Base-by-base conservation (phyloP, 2,113 vertebrate genomes). In the Sialia sialis region DNA sequence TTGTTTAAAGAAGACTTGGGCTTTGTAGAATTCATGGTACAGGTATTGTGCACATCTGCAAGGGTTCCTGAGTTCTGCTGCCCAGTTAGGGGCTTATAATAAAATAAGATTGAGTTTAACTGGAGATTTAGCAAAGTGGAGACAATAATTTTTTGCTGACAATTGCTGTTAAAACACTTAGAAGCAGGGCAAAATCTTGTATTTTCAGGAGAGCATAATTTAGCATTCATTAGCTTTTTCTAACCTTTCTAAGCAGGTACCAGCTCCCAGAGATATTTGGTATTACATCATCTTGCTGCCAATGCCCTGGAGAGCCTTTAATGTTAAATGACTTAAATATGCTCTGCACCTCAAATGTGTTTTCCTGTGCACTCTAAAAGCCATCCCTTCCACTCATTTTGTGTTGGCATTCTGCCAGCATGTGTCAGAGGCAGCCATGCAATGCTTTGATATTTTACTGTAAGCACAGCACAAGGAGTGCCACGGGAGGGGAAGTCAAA, bases 181-280 rank as follows among this genome's bases (percentile, higher is more conserved):
- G 18, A 91, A 62, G 11, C 18, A 67, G 17, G 55, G 36, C 11
- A 52, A 76, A 85, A 68, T 39, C 41, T 30, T 85, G 4, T 54
- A 4, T 91, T 73, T 87, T 72, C 25, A 34, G 82, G 85, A 63
- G n/a, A 68, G 44, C n/a, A 7, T 12, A 7, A 52, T 92, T 87
- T 94, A 87, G 52, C 62, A 75, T 66, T 92, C 54, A 34, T 84
- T 94, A 78, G 63, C n/a, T 91, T 80, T 43, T 94, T 38, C 59
- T 87, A 95, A 91, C 51, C 63, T 91, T 94, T 93, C 78, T 74
- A 69, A 83, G 29, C 67, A 89, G 36, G 46, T 83, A 55, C 49
- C 29, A 43, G 16, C 48, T 91, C 52, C 38, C 55, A 88, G 91
- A 85, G 48, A 69, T 19, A 34, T 87, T 90, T 92, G 48, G 23